phyloP scores from a whole-genome alignment of 2,113 vertebrate species.

The Spea bombifrons region DNA sequence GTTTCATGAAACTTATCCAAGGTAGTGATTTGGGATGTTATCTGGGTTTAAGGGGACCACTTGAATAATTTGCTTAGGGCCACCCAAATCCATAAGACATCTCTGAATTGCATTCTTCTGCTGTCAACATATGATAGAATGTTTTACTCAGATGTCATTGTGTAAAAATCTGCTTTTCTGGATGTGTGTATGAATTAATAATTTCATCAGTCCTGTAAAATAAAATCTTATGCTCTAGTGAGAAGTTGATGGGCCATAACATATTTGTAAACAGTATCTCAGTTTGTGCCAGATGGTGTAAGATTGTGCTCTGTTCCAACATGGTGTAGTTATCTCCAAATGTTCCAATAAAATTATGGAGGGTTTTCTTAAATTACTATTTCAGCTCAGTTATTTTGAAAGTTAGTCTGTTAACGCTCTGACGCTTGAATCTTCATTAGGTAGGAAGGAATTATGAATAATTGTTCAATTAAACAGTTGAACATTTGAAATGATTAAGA shows the following conservation, averaged over 20 bases:
- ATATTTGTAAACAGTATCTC: conserved; percentile 32
- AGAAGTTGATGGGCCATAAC: conserved; percentile 31
- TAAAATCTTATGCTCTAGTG: conserved; percentile 39
- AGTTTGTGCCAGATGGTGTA: conserved; percentile 33
- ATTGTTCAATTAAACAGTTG: not conserved
- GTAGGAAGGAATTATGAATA: not conserved
- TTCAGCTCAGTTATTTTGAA: conserved; percentile 9
- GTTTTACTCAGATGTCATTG: conserved; percentile 1
- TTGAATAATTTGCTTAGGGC: too few species aligned
- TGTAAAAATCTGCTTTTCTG: conserved; percentile 25
- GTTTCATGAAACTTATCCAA: too few species aligned
- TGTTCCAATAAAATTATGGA: conserved; percentile 5
- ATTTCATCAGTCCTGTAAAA: conserved; percentile 36
- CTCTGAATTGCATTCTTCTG: too few species aligned
- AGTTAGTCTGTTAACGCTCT: conserved; percentile 1
- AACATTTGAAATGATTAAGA: not conserved
- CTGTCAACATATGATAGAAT: not conserved
- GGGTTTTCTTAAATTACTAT: conserved; percentile 10
- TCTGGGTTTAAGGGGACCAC: too few species aligned
- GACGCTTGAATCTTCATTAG: not conserved
- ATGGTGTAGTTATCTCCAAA: conserved; percentile 6
- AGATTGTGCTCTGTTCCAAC: not conserved
- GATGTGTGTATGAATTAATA: conserved; percentile 1
- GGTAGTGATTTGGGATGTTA: too few species aligned
- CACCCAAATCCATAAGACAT: too few species aligned